These are phyloP conservation scores for Agelaius phoeniceus DNA, from an alignment of 2,113 vertebrate genomes.

Conservation along the genomic window DNA sequence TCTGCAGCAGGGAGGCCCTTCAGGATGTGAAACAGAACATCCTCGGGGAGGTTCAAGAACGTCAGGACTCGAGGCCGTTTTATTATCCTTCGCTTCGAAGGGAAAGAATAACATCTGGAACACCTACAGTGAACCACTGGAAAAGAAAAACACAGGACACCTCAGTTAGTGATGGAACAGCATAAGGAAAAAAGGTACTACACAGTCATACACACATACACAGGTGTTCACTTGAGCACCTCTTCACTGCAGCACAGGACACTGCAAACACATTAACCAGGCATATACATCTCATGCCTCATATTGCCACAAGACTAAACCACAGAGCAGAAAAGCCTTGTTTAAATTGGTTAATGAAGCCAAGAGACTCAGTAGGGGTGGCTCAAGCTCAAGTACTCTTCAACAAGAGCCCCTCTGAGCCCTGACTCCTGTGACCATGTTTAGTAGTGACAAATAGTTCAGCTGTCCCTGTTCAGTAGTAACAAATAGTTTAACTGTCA, in stretches of 20 bases:
- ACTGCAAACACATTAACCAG: not conserved
- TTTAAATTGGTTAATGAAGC: not conserved
- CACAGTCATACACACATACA: not conserved
- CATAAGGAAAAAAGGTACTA: not conserved
- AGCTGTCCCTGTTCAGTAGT: not conserved
- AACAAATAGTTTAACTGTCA: not conserved
- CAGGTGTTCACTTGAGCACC: not conserved
- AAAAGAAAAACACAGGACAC: not conserved
- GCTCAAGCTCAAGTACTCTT: not conserved
- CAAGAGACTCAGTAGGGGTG: not conserved
- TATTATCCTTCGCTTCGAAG: slow-evolving; percentile 82
- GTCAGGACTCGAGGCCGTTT: slow-evolving; percentile 82
- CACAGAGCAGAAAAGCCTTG: not conserved
- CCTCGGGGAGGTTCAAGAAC: slow-evolving; percentile 88
- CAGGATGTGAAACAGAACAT: slow-evolving; percentile 90
- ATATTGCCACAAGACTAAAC: not conserved
- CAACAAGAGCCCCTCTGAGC: not conserved
- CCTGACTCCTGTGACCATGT: too few relatives aligned
- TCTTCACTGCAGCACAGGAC: not conserved
- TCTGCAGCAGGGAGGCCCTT: slow-evolving; percentile 91
- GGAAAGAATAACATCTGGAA: slow-evolving; percentile 89
- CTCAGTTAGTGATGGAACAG: not conserved
- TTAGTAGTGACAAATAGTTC: not conserved
- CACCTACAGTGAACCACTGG: slow-evolving; percentile 90
- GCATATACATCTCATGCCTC: accelerated